These are phyloP conservation scores for Campoletis sonorensis DNA, from an alignment of 1,140 invertebrate genomes.

Conservation along the genomic window DNA sequence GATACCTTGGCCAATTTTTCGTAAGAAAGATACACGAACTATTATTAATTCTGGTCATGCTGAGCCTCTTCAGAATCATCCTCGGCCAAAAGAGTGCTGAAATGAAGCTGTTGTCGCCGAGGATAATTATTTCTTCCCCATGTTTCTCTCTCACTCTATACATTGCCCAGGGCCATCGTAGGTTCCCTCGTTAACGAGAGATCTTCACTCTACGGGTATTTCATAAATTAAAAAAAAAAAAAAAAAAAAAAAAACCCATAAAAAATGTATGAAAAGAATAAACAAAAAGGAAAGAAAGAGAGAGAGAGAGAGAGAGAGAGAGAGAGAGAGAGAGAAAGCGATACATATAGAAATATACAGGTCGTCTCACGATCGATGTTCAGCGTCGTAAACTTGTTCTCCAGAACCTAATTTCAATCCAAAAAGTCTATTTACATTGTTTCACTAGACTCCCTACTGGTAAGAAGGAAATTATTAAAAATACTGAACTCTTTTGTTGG, in stretches of 20 bases:
- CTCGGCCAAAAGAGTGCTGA: constrained; percentile 11
- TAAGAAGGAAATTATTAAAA: no score
- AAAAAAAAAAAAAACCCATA: no score
- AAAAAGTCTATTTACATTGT: no score
- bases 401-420: no score
- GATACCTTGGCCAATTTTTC: no score
- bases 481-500: no score
- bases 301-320: not conserved
- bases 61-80: not conserved
- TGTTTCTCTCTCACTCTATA: not conserved
- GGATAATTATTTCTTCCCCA: constrained; percentile 30
- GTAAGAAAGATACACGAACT: not conserved
- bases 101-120: constrained; percentile 44
- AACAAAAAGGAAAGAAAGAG: not conserved
- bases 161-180: constrained; percentile 41
- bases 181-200: constrained; percentile 46
- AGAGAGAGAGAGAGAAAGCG: not conserved
- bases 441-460: no score
- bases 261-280: not conserved
- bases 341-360: not conserved
- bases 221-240: constrained; percentile 47
- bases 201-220: constrained; percentile 39
- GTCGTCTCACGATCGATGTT: not conserved
- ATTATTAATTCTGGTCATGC: constrained; percentile 8
- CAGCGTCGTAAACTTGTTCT: no score